Base-by-base conservation (phyloP, 2,113 vertebrate genomes). In the Upupa epops region DNA sequence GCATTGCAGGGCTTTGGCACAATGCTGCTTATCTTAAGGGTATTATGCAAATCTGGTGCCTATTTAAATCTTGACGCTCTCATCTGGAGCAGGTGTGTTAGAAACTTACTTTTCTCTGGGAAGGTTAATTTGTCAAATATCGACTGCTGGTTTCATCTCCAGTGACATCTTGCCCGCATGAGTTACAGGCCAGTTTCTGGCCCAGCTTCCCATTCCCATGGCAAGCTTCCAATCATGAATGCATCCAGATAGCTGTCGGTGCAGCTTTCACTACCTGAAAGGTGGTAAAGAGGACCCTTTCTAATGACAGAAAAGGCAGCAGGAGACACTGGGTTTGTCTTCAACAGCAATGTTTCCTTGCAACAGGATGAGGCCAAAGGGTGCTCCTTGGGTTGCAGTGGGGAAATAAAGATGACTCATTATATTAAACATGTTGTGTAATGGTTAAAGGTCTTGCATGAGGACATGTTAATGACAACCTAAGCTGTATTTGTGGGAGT, bases 21-120 rank as follows among this genome's bases (percentile, higher is more conserved):
- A 91, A 84, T 51, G 77, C 86, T 93, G 83, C 92, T 94, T 88
- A 95, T 89, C 92, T 91, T 80, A 24, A 94, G 88, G 94, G 85
- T 87, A 91, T 96, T 95, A 94, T 93, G 83, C 90, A 93, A 95
- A 93, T 95, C 32, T 64, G 71, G 54, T 79, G 71, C 82, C 93
- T 92, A 12, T 90, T 96, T 87, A 88, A 94, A 94, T 93, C 92
- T 89, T 55, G 73, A 72, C 86, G 22, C 49, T 66, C 45, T 96
- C 86, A 46, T 96, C 84, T 74, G 64, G 73, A 94, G 76, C 90
- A 95, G 91, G 91, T 96, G 64, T 91, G 86, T 96, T 88, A 89
- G 60, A 69, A 86, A 88, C 86, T 91, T 45, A 25, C 32, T 84
- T 83, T 66, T 54, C 79, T 64, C 76, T 31, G 37, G 70, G 92